Base-by-base conservation (phyloP, 2,888 invertebrate species). In the Archaeoteleia sp. region DNA sequence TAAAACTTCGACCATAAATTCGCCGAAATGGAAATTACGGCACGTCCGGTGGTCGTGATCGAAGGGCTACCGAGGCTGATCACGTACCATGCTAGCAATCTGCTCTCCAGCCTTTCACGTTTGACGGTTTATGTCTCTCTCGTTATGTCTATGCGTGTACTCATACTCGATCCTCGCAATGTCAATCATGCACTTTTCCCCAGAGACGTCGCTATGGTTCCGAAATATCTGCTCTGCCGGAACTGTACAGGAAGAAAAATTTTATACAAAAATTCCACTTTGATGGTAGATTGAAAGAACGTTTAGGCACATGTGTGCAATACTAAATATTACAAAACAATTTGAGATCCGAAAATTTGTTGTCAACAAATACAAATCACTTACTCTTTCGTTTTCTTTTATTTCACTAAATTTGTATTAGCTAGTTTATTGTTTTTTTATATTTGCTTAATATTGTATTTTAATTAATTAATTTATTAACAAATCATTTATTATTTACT, bases 91-190 rank as follows among this genome's bases (percentile, higher is more conserved):
- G 63, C 67, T 40, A 67, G 71, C 75, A 75, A 77, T 78, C 74
- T 75, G 77, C 72, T 74, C 74, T 70, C 57, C 61, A 65, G 67
- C 71, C 66, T 71, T 72, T 79, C 78, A 78, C 76, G 75, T 77
- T 77, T 79, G 78, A 79, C 75, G 75, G 74, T 78, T 78, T 75
- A 76, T 75, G 77, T 78, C 76, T 74, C 67, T 67, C 73, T 46
- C 74, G 73, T 74, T 75, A 74, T 71, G 71, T 68, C 69, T 73
- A 72, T 62, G 55, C 68, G 66, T 67, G 70, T 54, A 40, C 70
- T 74, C 63, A 34, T 53, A 58, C 61, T 39, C 25, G 51, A 61
- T 57, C 65, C 14, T 43, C 32, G 34, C 35, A 54, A 67, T 63
- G 70, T 61, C 70, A 67, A 67, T 67, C 67, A 67, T 55, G 20